These are phyloP conservation scores for Anolis sagrei DNA, from an alignment of 2,113 vertebrate genomes.

Conservation along the genomic window DNA sequence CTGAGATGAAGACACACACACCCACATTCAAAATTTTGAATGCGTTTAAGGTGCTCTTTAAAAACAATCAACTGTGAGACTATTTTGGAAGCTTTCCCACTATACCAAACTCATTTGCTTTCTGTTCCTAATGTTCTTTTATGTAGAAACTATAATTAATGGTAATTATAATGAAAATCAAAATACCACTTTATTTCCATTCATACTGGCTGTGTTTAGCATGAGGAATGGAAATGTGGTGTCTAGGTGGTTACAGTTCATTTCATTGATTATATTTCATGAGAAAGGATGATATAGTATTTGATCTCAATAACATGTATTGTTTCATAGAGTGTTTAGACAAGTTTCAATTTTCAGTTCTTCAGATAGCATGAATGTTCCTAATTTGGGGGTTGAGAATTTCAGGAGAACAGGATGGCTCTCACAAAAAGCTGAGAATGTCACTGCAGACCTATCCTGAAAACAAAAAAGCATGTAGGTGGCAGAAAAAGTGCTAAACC, in stretches of 20 bases:
- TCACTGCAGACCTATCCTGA: not conserved
- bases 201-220: not conserved
- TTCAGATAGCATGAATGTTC: not conserved
- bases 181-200: not conserved
- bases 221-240: not conserved
- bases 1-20: not conserved
- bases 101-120: not conserved
- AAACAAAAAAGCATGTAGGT: not conserved
- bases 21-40: not conserved
- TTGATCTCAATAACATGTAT: not conserved
- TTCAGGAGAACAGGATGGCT: not conserved
- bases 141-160: slow-evolving; percentile 21
- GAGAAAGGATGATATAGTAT: not conserved
- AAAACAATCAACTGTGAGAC: not conserved
- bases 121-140: slow-evolving; percentile 8
- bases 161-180: slow-evolving; percentile 3
- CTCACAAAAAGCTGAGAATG: not conserved
- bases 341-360: not conserved
- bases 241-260: not conserved
- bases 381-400: not conserved
- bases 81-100: not conserved
- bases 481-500: not conserved
- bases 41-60: not conserved
- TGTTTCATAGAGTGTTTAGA: slow-evolving; percentile 2
- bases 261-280: not conserved